Percentiles rank a stretch among this genome's conserved stretches.
These are phyloP conservation scores for Nycticorax nycticorax DNA, from an alignment of 2,113 vertebrate species.

Conservation along the genomic window DNA sequence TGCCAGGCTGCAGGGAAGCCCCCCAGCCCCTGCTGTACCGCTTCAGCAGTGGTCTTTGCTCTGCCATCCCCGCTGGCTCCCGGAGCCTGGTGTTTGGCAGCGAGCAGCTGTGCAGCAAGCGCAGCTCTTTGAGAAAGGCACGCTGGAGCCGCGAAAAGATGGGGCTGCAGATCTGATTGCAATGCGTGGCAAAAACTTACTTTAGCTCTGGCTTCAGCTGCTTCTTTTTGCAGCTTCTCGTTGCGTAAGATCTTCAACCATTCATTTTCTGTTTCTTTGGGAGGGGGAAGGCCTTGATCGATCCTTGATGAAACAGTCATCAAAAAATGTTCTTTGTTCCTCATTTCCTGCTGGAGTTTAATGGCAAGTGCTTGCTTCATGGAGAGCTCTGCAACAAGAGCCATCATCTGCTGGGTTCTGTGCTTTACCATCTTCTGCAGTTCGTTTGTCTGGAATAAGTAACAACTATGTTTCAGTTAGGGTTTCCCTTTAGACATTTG, in stretches of 20 bases:
- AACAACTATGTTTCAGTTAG: neutral
- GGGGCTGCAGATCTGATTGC: neutral
- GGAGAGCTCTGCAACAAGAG: slow-evolving; percentile 84
- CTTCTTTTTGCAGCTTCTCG: slow-evolving; percentile 72
- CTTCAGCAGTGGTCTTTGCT: neutral
- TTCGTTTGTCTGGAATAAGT: slow-evolving; percentile 76
- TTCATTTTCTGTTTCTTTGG: slow-evolving; percentile 78
- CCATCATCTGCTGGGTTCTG: slow-evolving; percentile 80
- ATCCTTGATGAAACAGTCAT: slow-evolving; percentile 76
- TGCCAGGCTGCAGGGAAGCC: neutral
- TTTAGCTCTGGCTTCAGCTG: slow-evolving; percentile 72
- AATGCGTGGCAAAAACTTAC: slow-evolving; percentile 52
- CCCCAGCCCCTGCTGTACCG: neutral
- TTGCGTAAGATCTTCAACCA: slow-evolving; percentile 76
- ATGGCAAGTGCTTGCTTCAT: slow-evolving; percentile 82
- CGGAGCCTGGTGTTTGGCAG: neutral
- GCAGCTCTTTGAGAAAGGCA: neutral
- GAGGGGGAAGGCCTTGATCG: slow-evolving; percentile 82
- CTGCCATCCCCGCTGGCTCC: neutral
- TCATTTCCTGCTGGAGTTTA: slow-evolving; percentile 85
- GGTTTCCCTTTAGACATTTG: neutral
- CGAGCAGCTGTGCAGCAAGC: neutral
- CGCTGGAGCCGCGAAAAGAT: neutral
- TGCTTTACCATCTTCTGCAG: slow-evolving; percentile 78
- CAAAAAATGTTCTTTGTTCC: slow-evolving; percentile 82